Base-by-base conservation (phyloP, 2,888 invertebrate genomes). In the Philereme vetulata region DNA sequence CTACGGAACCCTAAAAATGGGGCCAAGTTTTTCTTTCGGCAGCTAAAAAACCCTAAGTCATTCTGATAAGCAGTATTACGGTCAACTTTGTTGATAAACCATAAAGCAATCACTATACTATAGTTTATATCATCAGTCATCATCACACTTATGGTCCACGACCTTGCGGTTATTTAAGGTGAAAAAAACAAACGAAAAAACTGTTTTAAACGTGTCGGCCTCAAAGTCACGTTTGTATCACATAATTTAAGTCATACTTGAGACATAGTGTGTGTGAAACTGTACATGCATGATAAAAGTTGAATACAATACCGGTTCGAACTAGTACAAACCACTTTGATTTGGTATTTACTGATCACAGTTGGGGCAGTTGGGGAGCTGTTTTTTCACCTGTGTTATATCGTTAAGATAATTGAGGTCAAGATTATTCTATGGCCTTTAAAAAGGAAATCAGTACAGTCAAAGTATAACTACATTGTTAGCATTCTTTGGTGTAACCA, bases 141-240 rank as follows among this genome's bases (percentile, higher is more conserved):
- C 53, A 40, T 44, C 34, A 45, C 35, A 7, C 46, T 46, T 46
- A 46, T 45, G 46, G 2, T 0, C 5, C 10, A 36, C 51, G 57
- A 51, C 57, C 57, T 57, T 57, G 51, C 51, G 1, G 33, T 47
- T 21, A 51, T 36, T 36, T 55, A 35, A 49, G 9, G 43, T 55
- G n/a, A 35, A 54, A 50, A n/a, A 50, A 43, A 9, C 5, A 7
- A 32, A 35, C 9, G 44, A 45, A 50, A 46, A 42, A 56, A 56
- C 43, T 36, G 45, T 46, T 36, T 47, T 5, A 32, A 32, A n/a
- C 10, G 4, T 10, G 4, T 36, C 34, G 40, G 51, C 56, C 45
- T 54, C 54, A 45, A 47, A 34, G 47, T 35, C 54, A 54, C 11
- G 45, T 50, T 51, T 35, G 32, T 50, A 50, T 10, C 43, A 9